Evolutionary conservation across 1,140 invertebrate genomes (phyloP).

Genomic region (Zaprionus inermis): DNA sequence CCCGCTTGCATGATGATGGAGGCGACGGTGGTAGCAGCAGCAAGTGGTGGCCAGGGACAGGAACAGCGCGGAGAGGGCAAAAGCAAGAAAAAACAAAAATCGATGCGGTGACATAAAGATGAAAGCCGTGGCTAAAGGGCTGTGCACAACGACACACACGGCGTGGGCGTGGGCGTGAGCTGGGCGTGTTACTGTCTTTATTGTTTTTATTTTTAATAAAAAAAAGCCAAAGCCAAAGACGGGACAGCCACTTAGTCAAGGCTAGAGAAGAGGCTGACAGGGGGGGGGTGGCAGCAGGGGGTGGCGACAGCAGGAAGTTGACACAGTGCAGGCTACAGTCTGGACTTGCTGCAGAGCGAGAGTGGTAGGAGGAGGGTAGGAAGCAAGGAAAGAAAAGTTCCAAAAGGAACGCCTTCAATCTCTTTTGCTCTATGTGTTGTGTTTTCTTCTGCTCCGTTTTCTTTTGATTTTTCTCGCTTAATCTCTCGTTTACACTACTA

Average conservation of each 20-base stretch:
- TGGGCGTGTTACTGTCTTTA: slow-evolving; percentile 47
- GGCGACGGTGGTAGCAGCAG: slow-evolving; percentile 23
- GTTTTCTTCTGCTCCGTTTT: background rate
- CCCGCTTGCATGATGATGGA: slow-evolving; percentile 17
- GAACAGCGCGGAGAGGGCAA: slow-evolving; percentile 12
- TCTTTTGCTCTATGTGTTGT: background rate
- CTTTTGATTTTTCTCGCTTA: background rate
- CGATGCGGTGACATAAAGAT: slow-evolving; percentile 76
- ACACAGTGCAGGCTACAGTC: slow-evolving; percentile 39
- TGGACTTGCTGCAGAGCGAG: background rate
- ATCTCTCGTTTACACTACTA: background rate
- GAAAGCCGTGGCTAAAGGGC: slow-evolving; percentile 61
- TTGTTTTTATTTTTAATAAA: slow-evolving; percentile 70
- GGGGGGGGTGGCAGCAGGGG: background rate
- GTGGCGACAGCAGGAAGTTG: slow-evolving; percentile 15
- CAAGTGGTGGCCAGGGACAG: slow-evolving; percentile 24
- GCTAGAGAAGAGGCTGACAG: background rate
- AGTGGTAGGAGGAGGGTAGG: background rate
- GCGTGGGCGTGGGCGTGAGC: slow-evolving; percentile 20
- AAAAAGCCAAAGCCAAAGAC: slow-evolving; percentile 15
- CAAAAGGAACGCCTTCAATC: background rate
- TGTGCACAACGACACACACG: slow-evolving; percentile 13
- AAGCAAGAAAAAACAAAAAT: slow-evolving; percentile 40
- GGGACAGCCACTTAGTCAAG: slow-evolving; percentile 30
- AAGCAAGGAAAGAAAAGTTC: background rate